These are phyloP conservation scores for Pogonognathellus flavescens DNA, from an alignment of 1,140 invertebrate species.

Conservation along the genomic window DNA sequence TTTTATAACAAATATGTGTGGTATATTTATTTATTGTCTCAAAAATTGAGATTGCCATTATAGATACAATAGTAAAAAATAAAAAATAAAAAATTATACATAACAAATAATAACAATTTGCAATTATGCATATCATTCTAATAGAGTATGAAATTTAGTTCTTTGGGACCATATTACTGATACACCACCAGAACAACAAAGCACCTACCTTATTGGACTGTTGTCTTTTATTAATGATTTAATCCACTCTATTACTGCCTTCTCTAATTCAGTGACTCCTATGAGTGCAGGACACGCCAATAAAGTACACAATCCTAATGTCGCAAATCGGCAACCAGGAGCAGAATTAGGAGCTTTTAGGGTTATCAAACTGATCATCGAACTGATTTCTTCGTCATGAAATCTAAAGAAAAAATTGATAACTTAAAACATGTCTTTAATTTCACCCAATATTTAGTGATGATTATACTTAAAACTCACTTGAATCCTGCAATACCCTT, in stretches of 20 bases:
- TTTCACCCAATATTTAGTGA: conserved; percentile 31
- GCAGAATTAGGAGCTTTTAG: conserved; percentile 89
- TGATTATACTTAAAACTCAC: conserved; percentile 71
- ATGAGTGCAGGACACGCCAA: conserved; percentile 93
- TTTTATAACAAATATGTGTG: background rate
- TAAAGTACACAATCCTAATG: conserved; percentile 92
- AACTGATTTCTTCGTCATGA: conserved; percentile 91
- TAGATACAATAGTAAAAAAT: too few relatives aligned
- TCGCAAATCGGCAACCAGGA: conserved; percentile 93
- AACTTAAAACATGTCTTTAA: conserved; percentile 12
- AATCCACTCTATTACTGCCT: conserved; percentile 93
- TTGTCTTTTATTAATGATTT: conserved; percentile 93
- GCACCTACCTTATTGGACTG: conserved; percentile 75
- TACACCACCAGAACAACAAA: too few relatives aligned
- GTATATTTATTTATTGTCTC: too few relatives aligned
- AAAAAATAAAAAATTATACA: too few relatives aligned
- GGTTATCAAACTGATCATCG: conserved; percentile 87
- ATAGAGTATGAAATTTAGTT: background rate
- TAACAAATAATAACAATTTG: too few relatives aligned
- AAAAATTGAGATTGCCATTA: too few relatives aligned
- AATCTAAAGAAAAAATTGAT: conserved; percentile 74
- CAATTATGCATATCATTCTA: too few relatives aligned
- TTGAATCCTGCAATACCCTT: conserved; percentile 93
- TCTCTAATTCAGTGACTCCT: conserved; percentile 83
- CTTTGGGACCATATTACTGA: background rate